Base-by-base conservation (phyloP, 2,797 vertebrate species). In the Channa striata region DNA sequence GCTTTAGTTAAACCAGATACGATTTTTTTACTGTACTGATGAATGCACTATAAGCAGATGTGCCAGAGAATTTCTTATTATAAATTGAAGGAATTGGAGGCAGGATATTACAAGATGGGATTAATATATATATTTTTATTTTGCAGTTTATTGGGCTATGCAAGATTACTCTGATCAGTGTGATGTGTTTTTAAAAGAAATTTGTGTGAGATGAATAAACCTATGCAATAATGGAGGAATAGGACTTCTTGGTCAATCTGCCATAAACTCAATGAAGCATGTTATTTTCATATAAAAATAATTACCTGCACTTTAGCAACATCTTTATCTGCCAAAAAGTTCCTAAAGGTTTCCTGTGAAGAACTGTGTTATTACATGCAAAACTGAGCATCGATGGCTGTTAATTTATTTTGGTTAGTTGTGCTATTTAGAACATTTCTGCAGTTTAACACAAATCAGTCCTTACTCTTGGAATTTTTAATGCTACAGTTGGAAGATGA, bases 181-280 rank as follows among this genome's bases (percentile, higher is more conserved):
- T 9, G 61, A 12, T 49, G 40, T 62, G 33, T 61, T 50, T 20
- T 42, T 20, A 36, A 52, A 52, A 57, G 17, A 53, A 53, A 59
- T 16, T 6, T 2, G 37, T 37, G 21, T 74, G 13, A 46, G 37
- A 48, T 60, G 21, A 14, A 23, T 58, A n/a, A 52, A 76, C 57
- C 78, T 87, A 85, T 89, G 89, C 81, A 91, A 89, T 89, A 82
- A 91, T 84, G 25, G 33, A 74, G 17, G 62, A 59, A 52, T 75
- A n/a, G n/a, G 57, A n/a, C n/a, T n/a, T n/a, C n/a, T n/a, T n/a
- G n/a, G n/a, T n/a, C n/a, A n/a, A n/a, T n/a, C n/a, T n/a, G n/a
- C n/a, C n/a, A n/a, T n/a, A n/a, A 58, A 14, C 46, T 71, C 6
- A 40, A 42, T 66, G 49, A 37, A 63, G 8, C 51, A 47, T 30